These are phyloP conservation scores for Cryptoblepharus egeriae DNA, from an alignment of 2,797 vertebrate genomes.

Conservation along the genomic window DNA sequence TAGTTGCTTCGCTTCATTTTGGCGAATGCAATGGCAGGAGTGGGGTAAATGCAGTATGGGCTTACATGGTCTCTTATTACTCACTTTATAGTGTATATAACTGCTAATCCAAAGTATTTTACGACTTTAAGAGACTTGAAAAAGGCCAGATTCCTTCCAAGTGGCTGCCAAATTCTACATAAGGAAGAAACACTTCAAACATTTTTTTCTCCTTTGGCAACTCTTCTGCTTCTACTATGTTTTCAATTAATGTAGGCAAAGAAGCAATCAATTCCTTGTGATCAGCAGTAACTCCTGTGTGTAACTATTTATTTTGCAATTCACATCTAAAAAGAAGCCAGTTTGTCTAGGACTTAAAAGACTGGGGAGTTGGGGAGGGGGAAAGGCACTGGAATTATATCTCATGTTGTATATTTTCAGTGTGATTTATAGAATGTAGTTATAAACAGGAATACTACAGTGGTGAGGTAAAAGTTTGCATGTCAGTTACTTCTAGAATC, in stretches of 20 bases:
- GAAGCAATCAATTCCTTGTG: conserved; percentile 6
- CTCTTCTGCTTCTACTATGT: background rate
- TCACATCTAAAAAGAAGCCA: conserved; percentile 29
- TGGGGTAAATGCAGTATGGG: background rate
- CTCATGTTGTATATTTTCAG: background rate
- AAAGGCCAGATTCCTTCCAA: conserved; percentile 8
- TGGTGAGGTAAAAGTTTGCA: background rate
- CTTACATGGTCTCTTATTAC: background rate
- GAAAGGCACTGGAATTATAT: background rate
- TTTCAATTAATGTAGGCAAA: background rate
- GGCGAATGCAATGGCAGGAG: background rate
- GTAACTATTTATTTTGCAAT: conserved; percentile 24
- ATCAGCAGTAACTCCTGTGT: conserved; percentile 14
- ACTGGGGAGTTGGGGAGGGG: background rate
- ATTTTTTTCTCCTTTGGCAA: background rate
- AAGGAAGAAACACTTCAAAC: conserved; percentile 38
- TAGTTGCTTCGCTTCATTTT: background rate
- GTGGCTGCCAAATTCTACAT: conserved; percentile 25
- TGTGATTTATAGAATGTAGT: background rate
- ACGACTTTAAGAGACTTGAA: conserved; percentile 13
- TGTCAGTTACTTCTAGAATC: background rate
- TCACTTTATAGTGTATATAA: background rate
- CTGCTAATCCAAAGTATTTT: background rate
- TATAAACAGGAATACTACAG: background rate
- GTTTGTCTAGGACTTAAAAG: conserved; percentile 27